Evolutionary conservation across 2,888 invertebrate genomes (phyloP).

Genomic region (Tricholauxania praeusta): DNA sequence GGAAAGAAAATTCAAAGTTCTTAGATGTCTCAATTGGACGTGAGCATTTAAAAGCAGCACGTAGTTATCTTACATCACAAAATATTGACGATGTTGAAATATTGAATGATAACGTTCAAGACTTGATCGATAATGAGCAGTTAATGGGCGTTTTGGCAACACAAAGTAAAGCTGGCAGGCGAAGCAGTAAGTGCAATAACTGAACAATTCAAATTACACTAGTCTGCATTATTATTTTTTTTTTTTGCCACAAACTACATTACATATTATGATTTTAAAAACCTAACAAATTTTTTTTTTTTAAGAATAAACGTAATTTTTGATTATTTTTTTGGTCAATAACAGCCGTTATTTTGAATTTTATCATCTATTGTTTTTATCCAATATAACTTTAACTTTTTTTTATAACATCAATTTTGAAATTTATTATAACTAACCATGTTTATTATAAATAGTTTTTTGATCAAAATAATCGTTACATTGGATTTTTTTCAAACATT

Average conservation of each 20-base stretch:
- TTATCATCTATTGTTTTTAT: too few relatives aligned
- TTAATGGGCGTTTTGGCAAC: slow-evolving; percentile 69
- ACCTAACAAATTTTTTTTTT: too few relatives aligned
- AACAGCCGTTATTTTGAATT: too few relatives aligned
- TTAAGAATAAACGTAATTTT: too few relatives aligned
- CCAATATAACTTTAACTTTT: too few relatives aligned
- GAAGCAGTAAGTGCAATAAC: slow-evolving; percentile 56
- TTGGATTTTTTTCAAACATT: too few relatives aligned
- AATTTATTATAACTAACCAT: too few relatives aligned
- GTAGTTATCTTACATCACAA: slow-evolving; percentile 73
- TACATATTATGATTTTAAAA: too few relatives aligned
- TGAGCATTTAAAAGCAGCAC: slow-evolving; percentile 73
- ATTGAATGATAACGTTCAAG: slow-evolving; percentile 80
- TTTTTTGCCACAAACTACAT: too few relatives aligned
- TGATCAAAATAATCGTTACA: background rate
- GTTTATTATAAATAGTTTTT: too few relatives aligned
- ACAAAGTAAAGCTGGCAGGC: slow-evolving; percentile 70
- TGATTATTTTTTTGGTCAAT: too few relatives aligned
- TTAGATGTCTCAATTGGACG: slow-evolving; percentile 79
- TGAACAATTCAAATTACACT: background rate
- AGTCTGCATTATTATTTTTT: background rate
- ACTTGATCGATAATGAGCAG: slow-evolving; percentile 77
- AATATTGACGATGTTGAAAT: slow-evolving; percentile 73
- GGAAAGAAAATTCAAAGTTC: slow-evolving; percentile 65
- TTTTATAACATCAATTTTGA: too few relatives aligned